Base-by-base conservation (phyloP, 2,113 vertebrate genomes). In the Alaudala cheleensis region DNA sequence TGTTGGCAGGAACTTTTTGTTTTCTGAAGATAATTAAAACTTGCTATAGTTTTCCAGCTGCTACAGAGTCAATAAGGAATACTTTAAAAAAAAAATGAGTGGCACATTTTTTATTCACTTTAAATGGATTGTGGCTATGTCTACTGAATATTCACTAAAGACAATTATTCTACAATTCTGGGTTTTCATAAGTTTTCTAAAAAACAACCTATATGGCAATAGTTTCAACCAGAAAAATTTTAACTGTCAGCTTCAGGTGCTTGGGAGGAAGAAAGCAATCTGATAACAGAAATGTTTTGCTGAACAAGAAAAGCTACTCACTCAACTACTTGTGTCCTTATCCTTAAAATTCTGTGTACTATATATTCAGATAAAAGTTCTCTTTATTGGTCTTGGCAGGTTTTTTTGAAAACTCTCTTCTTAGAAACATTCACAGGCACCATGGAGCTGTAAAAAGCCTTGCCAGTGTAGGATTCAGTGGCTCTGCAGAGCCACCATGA, bases 11-110 rank as follows among this genome's bases (percentile, higher is more conserved):
- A 96, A 81, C 42, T 91, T 95, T 96, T 94, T 97, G 96, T 96
- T 97, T 97, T 96, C 97, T 97, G 88, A 97, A 95, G 94, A 95
- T 95, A 97, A 98, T 97, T 97, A 96, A 97, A 97, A 97, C 56
- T 94, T 95, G 84, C 90, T 93, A 90, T 92, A 95, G 92, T 94
- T 96, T 97, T 95, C 92, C 95, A 97, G 97, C 96, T 98, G 97
- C 92, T 97, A 96, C 81, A 91, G 19, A 91, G 81, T 94, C 92
- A 96, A 81, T 81, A 85, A 92, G 40, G 65, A 96, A 87, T 81
- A 95, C 56, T 95, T 87, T 47, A 56, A 19, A 88, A 81, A 19
- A 88, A 81, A 91, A 76, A 90, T 53, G 78, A 37, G 47, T 81
- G 90, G 60, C 33, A 33, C 72, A 87, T 73, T 95, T 93, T 70